Evolutionary conservation across 2,888 invertebrate genomes (phyloP).

Genomic region (Lasioglossum leucozonium): DNA sequence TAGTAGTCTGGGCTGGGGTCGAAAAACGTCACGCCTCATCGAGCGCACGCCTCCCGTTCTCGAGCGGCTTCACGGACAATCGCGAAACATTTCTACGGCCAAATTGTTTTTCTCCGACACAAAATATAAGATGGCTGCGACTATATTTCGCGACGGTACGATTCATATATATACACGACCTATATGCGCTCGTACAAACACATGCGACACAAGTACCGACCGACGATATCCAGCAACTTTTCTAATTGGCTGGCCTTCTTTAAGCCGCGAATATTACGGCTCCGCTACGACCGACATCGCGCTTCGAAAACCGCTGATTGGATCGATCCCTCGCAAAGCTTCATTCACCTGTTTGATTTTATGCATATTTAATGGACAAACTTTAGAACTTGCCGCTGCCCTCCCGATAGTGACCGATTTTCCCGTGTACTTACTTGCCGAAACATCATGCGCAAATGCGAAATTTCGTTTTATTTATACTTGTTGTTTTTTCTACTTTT

Average conservation of each 20-base stretch:
- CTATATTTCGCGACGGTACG: slow-evolving; percentile 78
- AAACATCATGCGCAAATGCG: not conserved
- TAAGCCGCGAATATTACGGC: slow-evolving; percentile 50
- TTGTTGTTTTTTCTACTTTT: not conserved
- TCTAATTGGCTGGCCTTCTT: slow-evolving; percentile 68
- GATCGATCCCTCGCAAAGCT: slow-evolving; percentile 59
- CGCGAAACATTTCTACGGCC: slow-evolving; percentile 83
- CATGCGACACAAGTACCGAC: slow-evolving; percentile 59
- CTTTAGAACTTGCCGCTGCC: slow-evolving; percentile 7
- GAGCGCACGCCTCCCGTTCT: slow-evolving; percentile 80
- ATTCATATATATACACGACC: slow-evolving; percentile 41
- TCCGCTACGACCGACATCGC: slow-evolving; percentile 39
- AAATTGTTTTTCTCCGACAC: slow-evolving; percentile 84
- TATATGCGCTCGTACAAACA: slow-evolving; percentile 61
- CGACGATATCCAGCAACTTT: slow-evolving; percentile 56
- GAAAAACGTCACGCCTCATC: slow-evolving; percentile 84
- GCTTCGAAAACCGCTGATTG: slow-evolving; percentile 59
- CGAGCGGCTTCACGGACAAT: slow-evolving; percentile 80
- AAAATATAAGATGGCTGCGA: slow-evolving; percentile 85
- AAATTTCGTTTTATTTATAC: not conserved
- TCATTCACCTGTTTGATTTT: slow-evolving; percentile 63
- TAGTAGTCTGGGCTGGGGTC: slow-evolving; percentile 82
- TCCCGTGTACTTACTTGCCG: not conserved
- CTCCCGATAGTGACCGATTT: not conserved
- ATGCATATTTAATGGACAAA: slow-evolving; percentile 53